A percentile compares a stretch with the other conserved stretches of the same genome.
phyloP scores from a whole-genome alignment of 37 sponge, comb jelly and placozoan genomes.

The Bolinopsis microptera region DNA sequence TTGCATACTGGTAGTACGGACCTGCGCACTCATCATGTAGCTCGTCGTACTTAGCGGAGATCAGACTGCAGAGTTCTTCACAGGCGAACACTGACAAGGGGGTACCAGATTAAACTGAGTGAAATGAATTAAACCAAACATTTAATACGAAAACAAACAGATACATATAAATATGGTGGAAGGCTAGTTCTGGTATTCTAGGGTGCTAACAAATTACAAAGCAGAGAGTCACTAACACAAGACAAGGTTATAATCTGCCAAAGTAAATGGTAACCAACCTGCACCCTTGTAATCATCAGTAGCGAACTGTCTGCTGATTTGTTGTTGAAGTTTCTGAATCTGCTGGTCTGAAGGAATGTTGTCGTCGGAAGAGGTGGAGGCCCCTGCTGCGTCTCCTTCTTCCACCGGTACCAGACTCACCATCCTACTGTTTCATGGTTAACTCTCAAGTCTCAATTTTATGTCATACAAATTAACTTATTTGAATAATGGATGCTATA shows the following conservation, averaged over 20 bases:
- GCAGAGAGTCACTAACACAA: no score
- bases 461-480: no score
- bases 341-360: background rate
- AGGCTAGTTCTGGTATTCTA: no score
- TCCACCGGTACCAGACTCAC: background rate
- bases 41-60: slow-evolving; percentile 32
- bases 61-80: slow-evolving; percentile 48
- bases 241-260: no score
- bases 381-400: background rate
- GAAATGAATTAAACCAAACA: no score
- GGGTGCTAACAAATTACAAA: no score
- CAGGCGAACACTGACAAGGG: background rate
- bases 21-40: slow-evolving; percentile 50
- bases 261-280: no score
- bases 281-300: slow-evolving; percentile 33
- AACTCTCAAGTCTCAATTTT: no score
- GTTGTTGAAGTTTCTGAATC: slow-evolving; percentile 38
- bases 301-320: slow-evolving; percentile 47
- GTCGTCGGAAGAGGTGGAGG: background rate
- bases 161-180: no score
- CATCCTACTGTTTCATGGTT: slow-evolving; percentile 47
- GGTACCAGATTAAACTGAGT: background rate
- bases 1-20: slow-evolving; percentile 59
- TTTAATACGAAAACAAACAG: no score
- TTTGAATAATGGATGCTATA: no score